These are phyloP conservation scores for Psilopogon haemacephalus DNA, from an alignment of 2,113 vertebrate genomes.

Conservation along the genomic window DNA sequence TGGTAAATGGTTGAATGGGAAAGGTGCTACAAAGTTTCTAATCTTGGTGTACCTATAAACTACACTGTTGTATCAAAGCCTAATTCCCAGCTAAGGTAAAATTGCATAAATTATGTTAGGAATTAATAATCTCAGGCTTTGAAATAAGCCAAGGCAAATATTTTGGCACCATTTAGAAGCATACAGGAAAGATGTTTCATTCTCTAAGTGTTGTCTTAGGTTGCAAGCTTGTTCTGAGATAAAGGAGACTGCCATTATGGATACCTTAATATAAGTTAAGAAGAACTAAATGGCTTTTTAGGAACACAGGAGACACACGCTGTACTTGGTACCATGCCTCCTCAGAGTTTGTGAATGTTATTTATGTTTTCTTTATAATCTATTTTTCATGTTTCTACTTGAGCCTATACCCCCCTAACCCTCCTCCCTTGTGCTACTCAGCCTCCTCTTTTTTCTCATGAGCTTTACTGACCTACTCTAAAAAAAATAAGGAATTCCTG, in stretches of 20 bases:
- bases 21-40: not conserved
- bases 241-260: not conserved
- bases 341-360: not conserved
- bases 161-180: not conserved
- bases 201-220: not conserved
- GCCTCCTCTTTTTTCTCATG: not conserved
- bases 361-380: not conserved
- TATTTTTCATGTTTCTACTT: constrained; percentile 3
- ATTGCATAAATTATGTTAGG: not conserved
- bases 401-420: not conserved
- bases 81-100: not conserved
- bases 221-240: not conserved
- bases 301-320: not conserved
- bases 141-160: not conserved
- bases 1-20: not conserved
- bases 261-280: not conserved
- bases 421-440: not conserved
- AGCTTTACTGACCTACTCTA: not conserved
- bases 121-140: not conserved
- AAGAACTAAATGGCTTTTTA: not conserved
- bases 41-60: not conserved
- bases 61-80: not conserved
- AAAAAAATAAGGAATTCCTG: constrained; percentile 39
- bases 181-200: not conserved
- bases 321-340: not conserved